These are phyloP conservation scores for Corydoras sp. DNA, from an alignment of 2,113 vertebrate genomes.

Conservation along the genomic window DNA sequence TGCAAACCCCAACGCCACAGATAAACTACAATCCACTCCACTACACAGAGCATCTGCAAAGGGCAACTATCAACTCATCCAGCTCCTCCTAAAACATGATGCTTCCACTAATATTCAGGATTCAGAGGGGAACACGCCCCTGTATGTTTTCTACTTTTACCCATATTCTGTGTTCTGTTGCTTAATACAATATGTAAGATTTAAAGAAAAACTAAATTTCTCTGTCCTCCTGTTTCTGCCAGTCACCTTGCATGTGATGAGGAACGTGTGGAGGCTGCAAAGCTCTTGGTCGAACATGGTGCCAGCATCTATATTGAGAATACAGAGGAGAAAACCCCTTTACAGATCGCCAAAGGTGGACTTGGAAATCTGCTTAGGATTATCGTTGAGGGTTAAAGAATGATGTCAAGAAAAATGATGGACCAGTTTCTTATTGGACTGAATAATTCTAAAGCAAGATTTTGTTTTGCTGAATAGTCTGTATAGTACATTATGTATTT, in stretches of 20 bases:
- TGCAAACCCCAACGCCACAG: constrained; percentile 82
- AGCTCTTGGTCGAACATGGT: constrained; percentile 85
- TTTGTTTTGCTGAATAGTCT: too few species aligned
- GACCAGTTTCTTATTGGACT: too few species aligned
- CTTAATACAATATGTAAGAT: neutral
- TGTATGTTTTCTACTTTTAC: constrained; percentile 70
- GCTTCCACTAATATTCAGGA: constrained; percentile 92
- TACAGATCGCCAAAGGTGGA: constrained; percentile 82
- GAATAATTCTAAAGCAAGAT: too few species aligned
- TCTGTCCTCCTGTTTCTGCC: constrained; percentile 26
- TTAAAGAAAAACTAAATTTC: neutral
- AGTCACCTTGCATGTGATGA: constrained; percentile 97
- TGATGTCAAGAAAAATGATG: neutral
- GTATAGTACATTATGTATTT: too few species aligned
- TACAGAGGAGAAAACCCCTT: constrained; percentile 90
- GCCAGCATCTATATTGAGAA: constrained; percentile 96
- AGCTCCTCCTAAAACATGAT: constrained; percentile 86
- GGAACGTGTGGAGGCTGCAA: constrained; percentile 88
- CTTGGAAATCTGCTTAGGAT: constrained; percentile 75
- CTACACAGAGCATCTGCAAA: constrained; percentile 90
- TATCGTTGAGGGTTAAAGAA: constrained; percentile 78
- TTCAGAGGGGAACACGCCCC: constrained; percentile 89
- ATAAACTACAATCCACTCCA: constrained; percentile 84
- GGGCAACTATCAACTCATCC: constrained; percentile 85
- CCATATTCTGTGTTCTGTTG: neutral